Conservation (phyloP, 2,797 vertebrate species). For the Rhodeus uyekii region DNA sequence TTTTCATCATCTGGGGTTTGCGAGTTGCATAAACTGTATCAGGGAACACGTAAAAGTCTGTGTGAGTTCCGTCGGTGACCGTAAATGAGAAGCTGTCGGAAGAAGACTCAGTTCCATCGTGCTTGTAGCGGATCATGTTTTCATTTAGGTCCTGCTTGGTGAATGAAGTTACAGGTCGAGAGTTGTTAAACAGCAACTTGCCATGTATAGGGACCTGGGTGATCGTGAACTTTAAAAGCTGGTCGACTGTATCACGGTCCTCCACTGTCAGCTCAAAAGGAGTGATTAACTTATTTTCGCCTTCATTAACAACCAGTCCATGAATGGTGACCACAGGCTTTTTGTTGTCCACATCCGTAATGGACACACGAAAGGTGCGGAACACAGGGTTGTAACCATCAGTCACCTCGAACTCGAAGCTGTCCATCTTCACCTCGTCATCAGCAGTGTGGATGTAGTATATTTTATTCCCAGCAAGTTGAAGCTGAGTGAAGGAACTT, state of each 20-base stretch:
- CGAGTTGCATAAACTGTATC: slow-evolving; percentile 90
- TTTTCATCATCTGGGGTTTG: slow-evolving; percentile 90
- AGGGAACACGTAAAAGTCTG: slow-evolving; percentile 93
- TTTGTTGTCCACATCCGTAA: slow-evolving; percentile 94
- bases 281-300: slow-evolving; percentile 90
- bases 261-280: slow-evolving; percentile 94
- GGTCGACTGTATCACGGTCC: slow-evolving; percentile 90
- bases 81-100: slow-evolving; percentile 95
- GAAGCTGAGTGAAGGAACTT: slow-evolving; percentile 90
- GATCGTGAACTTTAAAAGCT: slow-evolving; percentile 84
- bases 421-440: slow-evolving; percentile 96
- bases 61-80: slow-evolving; percentile 92
- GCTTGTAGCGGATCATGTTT: slow-evolving; percentile 94
- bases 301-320: slow-evolving; percentile 83
- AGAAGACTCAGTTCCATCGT: slow-evolving; percentile 86
- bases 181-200: slow-evolving; percentile 87
- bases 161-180: slow-evolving; percentile 79
- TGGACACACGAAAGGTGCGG: slow-evolving; percentile 94
- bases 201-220: slow-evolving; percentile 91
- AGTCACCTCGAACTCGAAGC: slow-evolving; percentile 96
- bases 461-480: slow-evolving; percentile 93
- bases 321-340: slow-evolving; percentile 92
- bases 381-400: slow-evolving; percentile 95
- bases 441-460: slow-evolving; percentile 95
- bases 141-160: slow-evolving; percentile 96